Base-by-base conservation (phyloP, 2,888 invertebrate genomes). In the Chirona hameri region DNA sequence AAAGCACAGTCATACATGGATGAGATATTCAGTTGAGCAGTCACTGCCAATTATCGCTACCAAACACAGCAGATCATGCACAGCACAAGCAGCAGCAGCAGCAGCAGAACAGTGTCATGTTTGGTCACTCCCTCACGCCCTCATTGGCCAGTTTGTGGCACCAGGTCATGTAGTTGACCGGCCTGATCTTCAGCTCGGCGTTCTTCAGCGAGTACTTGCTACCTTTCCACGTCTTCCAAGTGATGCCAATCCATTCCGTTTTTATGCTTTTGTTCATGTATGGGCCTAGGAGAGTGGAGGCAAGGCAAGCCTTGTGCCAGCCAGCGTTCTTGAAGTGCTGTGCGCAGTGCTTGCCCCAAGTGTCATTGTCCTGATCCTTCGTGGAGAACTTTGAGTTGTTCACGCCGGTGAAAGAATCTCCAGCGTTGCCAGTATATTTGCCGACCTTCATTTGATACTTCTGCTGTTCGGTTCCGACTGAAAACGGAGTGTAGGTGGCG, bases 161-260 rank as follows among this genome's bases (percentile, higher is more conserved):
- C 69, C 69, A 69, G 29, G 69, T 69, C 69, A 69, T 69, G 29
- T 69, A 69, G 29, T 69, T 69, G 69, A 69, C 69, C 15, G 69
- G 69, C 2, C 69, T 27, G 10, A 29, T 69, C 29, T 69, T 69
- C 29, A 69, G 24, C 29, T 69, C 69, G 2, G 27, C 69, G 69
- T 69, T 27, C 15, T 69, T 69, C 69, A 69, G 18, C 15, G 69
- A 69, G 14, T 69, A 69, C 29, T 29, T 69, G 3, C 18, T 29
- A 10, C 29, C 27, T 15, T 69, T 69, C 69, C 69, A 69, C 12
- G 1, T 0, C 9, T 69, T 9, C 69, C 69, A 69, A 9, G 29
- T 69, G 10, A 69, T 27, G 14, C 69, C 69, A 29, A 29, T 29
- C 29, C 7, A 69, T 3, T 9, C 29, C 9, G 12, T 10, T 15